Conservation (phyloP, 2,888 invertebrate species). For the Caenorhabditis zanzibari region DNA sequence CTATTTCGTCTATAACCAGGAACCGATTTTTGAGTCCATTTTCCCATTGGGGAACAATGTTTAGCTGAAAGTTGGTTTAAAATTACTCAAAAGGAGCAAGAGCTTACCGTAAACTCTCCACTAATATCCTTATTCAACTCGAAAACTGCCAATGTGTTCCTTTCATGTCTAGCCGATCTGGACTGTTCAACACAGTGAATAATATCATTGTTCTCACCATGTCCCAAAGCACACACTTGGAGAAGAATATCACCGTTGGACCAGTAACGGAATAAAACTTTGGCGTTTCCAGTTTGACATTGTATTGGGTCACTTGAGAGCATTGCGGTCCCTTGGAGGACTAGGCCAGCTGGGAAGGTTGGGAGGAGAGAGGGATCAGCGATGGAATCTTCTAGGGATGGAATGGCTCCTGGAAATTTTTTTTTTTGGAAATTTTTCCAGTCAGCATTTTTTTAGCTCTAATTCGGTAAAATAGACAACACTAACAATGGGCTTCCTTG, state of each 20-base stretch:
- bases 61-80: constrained; percentile 88
- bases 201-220: constrained; percentile 65
- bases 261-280: constrained; percentile 82
- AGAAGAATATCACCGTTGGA: constrained; percentile 79
- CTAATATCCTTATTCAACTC: constrained; percentile 75
- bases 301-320: constrained; percentile 80
- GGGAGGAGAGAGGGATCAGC: constrained; percentile 71
- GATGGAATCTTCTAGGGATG: constrained; percentile 77
- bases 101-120: constrained; percentile 78
- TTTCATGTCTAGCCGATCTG: constrained; percentile 50
- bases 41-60: constrained; percentile 90
- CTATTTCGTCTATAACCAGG: constrained; percentile 82
- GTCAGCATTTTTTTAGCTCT: too few species aligned
- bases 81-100: not conserved
- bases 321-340: constrained; percentile 81
- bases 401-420: constrained; percentile 78
- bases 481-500: too few species aligned
- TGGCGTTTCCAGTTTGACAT: constrained; percentile 80
- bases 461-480: too few species aligned
- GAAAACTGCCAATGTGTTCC: constrained; percentile 78
- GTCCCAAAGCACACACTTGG: constrained; percentile 81
- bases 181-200: constrained; percentile 72
- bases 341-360: constrained; percentile 80
- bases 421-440: too few species aligned
- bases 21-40: constrained; percentile 74